Evolutionary conservation across 1,140 invertebrate genomes (phyloP).

Genomic region (Aphelinus atriplicis): DNA sequence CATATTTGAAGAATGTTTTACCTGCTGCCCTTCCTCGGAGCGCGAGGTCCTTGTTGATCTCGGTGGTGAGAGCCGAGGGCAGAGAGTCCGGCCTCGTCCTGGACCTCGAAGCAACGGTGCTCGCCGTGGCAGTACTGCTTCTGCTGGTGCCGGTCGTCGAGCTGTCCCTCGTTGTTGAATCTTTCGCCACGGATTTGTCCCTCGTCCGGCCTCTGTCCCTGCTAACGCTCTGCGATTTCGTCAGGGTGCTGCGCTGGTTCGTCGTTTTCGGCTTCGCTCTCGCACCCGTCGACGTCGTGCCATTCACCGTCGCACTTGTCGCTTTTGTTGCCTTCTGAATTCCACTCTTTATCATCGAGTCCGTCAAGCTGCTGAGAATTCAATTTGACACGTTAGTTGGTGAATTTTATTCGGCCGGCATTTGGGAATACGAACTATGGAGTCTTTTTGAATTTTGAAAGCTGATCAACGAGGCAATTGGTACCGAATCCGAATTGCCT

Average conservation of each 20-base stretch:
- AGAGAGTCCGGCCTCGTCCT: constrained; percentile 63
- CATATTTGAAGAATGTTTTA: background rate
- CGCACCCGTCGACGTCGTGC: constrained; percentile 32
- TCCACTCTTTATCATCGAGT: constrained; percentile 15
- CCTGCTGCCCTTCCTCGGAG: constrained; percentile 45
- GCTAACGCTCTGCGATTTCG: constrained; percentile 51
- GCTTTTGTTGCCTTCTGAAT: constrained; percentile 34
- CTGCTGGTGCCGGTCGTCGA: background rate
- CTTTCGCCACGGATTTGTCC: constrained; percentile 55
- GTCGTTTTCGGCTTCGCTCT: constrained; percentile 65
- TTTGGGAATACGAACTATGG: too few relatives aligned
- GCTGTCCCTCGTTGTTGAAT: constrained; percentile 31
- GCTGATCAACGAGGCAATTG: too few relatives aligned
- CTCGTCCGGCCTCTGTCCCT: constrained; percentile 68
- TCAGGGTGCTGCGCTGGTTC: constrained; percentile 61
- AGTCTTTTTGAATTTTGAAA: too few relatives aligned
- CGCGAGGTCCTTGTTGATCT: constrained; percentile 58
- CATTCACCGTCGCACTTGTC: constrained; percentile 37
- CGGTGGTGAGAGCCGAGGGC: constrained; percentile 66
- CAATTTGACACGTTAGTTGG: too few relatives aligned
- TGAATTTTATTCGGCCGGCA: too few relatives aligned
- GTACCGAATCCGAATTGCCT: too few relatives aligned
- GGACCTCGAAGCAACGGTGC: constrained; percentile 42
- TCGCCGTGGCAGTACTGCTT: constrained; percentile 22
- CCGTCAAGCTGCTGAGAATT: constrained; percentile 10